A percentile compares a stretch with the other conserved stretches of the same genome.
Evolutionary conservation across 2,113 vertebrate genomes (phyloP).

Genomic region (Chaetodon trifascialis): DNA sequence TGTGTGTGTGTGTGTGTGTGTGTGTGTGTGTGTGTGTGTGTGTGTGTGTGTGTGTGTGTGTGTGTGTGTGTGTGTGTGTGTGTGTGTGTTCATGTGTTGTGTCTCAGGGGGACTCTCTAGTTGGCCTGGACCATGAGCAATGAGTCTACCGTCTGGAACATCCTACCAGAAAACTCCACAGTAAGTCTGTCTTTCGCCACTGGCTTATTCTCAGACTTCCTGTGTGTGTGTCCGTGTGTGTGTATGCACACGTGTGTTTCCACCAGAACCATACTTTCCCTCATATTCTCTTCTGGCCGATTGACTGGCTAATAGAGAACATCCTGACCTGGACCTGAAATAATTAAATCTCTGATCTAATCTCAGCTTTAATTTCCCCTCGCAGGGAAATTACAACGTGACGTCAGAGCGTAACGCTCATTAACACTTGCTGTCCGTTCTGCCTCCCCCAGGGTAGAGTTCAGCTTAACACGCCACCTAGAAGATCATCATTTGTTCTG

Average conservation of each 20-base stretch:
- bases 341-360: constrained; percentile 83
- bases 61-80: constrained; percentile 48
- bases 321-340: constrained; percentile 82
- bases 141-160: constrained; percentile 92
- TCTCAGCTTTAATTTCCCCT: constrained; percentile 80
- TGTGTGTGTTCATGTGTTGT: constrained; percentile 56
- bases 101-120: constrained; percentile 83
- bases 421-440: constrained; percentile 53
- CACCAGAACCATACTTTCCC: constrained; percentile 52
- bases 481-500: constrained; percentile 6
- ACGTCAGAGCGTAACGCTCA: constrained; percentile 55
- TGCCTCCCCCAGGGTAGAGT: neutral
- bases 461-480: neutral
- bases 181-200: constrained; percentile 85
- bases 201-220: constrained; percentile 56
- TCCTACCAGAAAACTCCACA: constrained; percentile 88
- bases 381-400: constrained; percentile 65
- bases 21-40: constrained; percentile 49
- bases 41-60: constrained; percentile 47
- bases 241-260: constrained; percentile 21
- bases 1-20: constrained; percentile 45
- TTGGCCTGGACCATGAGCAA: constrained; percentile 92
- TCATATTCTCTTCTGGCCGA: constrained; percentile 56
- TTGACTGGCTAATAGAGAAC: constrained; percentile 82
- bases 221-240: constrained; percentile 54